Conservation (phyloP, 2,888 invertebrate genomes). For the Dolichomitus sp. region DNA sequence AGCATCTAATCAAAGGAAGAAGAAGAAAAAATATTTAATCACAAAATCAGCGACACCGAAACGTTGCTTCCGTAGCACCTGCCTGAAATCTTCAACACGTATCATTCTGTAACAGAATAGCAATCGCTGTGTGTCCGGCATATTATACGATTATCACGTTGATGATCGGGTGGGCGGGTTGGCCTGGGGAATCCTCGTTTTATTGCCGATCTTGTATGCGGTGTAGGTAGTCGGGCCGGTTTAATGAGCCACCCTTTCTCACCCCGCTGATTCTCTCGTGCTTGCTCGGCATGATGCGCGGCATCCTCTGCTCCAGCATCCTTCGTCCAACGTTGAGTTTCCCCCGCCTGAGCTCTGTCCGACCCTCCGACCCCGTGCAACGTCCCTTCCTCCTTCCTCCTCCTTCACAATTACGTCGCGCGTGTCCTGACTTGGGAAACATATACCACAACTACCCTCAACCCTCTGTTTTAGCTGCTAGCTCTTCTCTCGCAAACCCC, state of each 20-base stretch:
- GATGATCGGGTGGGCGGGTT: constrained; percentile 81
- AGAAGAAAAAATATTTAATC: too few relatives aligned
- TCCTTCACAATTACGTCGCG: constrained; percentile 85
- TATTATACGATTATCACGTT: constrained; percentile 77
- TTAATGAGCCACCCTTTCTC: constrained; percentile 75
- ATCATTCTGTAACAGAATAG: constrained; percentile 28
- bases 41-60: constrained; percentile 5
- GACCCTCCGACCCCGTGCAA: constrained; percentile 53
- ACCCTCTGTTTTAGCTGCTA: constrained; percentile 52
- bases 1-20: too few relatives aligned
- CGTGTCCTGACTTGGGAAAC: constrained; percentile 85
- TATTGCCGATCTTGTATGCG: constrained; percentile 83
- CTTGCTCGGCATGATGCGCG: constrained; percentile 49
- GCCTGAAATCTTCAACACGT: constrained; percentile 25
- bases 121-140: constrained; percentile 49
- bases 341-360: constrained; percentile 64
- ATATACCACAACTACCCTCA: constrained; percentile 78
- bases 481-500: constrained; percentile 49
- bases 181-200: constrained; percentile 70
- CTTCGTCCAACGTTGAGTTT: constrained; percentile 66
- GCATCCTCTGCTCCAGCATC: constrained; percentile 43
- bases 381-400: constrained; percentile 67
- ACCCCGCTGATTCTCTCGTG: constrained; percentile 27
- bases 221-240: constrained; percentile 77
- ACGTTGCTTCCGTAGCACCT: constrained; percentile 21